Percentiles rank a stretch among this genome's conserved stretches.
Evolutionary conservation across 1,140 invertebrate species (phyloP).

Genomic region (Drosophila carrolli): DNA sequence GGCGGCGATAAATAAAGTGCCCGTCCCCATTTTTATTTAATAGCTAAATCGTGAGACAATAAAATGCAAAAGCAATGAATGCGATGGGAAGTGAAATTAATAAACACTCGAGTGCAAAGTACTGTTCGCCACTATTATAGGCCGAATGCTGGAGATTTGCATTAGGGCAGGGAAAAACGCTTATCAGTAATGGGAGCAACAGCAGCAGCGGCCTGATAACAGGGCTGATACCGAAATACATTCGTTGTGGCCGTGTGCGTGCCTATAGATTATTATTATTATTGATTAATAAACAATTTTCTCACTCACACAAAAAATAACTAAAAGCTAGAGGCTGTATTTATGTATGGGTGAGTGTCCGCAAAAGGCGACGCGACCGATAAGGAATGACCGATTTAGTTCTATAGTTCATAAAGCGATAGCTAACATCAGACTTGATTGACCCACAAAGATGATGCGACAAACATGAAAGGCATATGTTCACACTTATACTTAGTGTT

Average conservation of each 20-base stretch:
- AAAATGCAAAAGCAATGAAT: constrained; percentile 41
- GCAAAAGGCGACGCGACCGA: constrained; percentile 35
- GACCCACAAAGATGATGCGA: constrained; percentile 52
- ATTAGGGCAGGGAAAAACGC: constrained; percentile 26
- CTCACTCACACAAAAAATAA: constrained; percentile 43
- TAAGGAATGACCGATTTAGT: constrained; percentile 78
- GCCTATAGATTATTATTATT: constrained; percentile 52
- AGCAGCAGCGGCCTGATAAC: constrained; percentile 50
- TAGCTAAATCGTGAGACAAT: constrained; percentile 49
- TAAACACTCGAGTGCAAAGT: constrained; percentile 52
- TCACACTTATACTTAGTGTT: constrained; percentile 1
- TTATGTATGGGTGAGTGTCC: constrained; percentile 4
- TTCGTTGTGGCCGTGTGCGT: constrained; percentile 20
- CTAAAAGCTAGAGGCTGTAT: constrained; percentile 18
- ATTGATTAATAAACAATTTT: constrained; percentile 78
- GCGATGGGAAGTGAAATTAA: constrained; percentile 34
- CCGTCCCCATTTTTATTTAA: constrained; percentile 41
- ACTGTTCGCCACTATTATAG: constrained; percentile 57
- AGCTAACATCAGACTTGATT: constrained; percentile 53
- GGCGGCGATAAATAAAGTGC: constrained; percentile 36
- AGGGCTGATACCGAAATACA: constrained; percentile 18
- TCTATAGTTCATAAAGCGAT: constrained; percentile 53
- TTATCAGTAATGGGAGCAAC: constrained; percentile 39
- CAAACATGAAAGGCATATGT: constrained; percentile 34
- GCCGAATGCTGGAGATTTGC: constrained; percentile 50